phyloP scores from a whole-genome alignment of 2,113 vertebrate species.

The Catagonus wagneri region DNA sequence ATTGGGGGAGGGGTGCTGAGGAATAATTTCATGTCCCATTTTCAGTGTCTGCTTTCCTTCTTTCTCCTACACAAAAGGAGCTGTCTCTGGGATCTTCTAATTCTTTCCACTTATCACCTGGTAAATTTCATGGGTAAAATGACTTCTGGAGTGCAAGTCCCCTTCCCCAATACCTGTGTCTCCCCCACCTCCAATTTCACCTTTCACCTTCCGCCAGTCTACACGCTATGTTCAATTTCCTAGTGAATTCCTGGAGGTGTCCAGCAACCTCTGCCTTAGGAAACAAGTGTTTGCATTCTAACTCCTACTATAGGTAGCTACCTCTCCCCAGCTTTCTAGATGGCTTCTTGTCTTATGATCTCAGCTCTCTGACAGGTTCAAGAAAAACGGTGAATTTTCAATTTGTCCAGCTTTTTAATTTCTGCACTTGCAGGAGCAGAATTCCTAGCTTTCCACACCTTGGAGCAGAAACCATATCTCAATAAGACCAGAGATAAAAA shows the following conservation, averaged over 20 bases:
- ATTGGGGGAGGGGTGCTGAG: accelerated
- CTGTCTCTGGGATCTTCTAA: not conserved
- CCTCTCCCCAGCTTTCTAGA: not conserved
- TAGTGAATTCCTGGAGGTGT: not conserved
- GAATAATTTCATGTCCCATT: not conserved
- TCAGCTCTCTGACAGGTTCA: not conserved
- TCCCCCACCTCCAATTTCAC: not conserved
- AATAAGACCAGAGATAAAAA: not conserved
- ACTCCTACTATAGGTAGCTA: not conserved
- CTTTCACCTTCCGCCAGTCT: not conserved
- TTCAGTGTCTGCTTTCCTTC: not conserved
- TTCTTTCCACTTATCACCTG: not conserved
- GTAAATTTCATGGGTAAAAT: not conserved
- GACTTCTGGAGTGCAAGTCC: accelerated
- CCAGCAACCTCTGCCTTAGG: not conserved
- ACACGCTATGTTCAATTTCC: not conserved
- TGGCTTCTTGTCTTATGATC: not conserved
- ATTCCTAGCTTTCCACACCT: not conserved
- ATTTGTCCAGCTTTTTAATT: not conserved
- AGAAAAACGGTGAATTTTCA: not conserved
- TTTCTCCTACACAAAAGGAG: not conserved
- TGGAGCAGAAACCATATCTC: not conserved
- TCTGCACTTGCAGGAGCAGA: not conserved
- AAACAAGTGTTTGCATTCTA: not conserved
- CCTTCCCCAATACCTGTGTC: not conserved